Conservation (phyloP, 1,140 invertebrate species). For the Camponotus vicinus region DNA sequence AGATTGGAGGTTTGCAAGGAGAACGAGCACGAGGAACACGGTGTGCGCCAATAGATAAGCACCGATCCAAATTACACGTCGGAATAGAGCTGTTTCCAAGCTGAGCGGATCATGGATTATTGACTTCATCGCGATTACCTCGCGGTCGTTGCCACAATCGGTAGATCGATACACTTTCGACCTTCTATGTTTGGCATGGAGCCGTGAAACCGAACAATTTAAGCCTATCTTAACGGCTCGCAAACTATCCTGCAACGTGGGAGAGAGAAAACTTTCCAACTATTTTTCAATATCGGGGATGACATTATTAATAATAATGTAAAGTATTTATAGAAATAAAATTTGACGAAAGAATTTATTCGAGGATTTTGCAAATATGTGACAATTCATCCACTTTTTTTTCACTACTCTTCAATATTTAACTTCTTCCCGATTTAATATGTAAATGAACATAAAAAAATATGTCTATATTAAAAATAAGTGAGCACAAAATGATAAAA, state of each 20-base stretch:
- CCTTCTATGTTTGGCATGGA: slow-evolving; percentile 39
- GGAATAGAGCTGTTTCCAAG: slow-evolving; percentile 75
- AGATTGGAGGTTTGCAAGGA: slow-evolving; percentile 26
- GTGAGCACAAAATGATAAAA: not conserved
- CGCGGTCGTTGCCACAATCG: slow-evolving; percentile 68
- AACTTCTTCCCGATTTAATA: no score
- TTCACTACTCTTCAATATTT: no score
- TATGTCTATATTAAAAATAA: no score
- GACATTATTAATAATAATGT: no score
- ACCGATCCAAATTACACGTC: slow-evolving; percentile 85
- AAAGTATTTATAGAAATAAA: no score
- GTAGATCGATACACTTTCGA: slow-evolving; percentile 70
- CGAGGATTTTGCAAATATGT: not conserved
- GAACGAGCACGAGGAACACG: slow-evolving; percentile 67
- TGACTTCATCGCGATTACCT: slow-evolving; percentile 80
- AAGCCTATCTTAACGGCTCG: not conserved
- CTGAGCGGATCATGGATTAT: slow-evolving; percentile 85
- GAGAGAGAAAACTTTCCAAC: not conserved
- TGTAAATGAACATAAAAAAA: no score
- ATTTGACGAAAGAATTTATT: no score
- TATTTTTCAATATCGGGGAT: not conserved
- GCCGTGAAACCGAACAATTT: slow-evolving; percentile 25
- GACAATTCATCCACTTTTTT: not conserved
- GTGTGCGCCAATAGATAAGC: slow-evolving; percentile 84
- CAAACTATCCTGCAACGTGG: no score